Evolutionary conservation across 2,797 vertebrate species (phyloP), one percentile per base, ranked within the genome.

Genomic region (Allochrocebus solatus): DNA sequence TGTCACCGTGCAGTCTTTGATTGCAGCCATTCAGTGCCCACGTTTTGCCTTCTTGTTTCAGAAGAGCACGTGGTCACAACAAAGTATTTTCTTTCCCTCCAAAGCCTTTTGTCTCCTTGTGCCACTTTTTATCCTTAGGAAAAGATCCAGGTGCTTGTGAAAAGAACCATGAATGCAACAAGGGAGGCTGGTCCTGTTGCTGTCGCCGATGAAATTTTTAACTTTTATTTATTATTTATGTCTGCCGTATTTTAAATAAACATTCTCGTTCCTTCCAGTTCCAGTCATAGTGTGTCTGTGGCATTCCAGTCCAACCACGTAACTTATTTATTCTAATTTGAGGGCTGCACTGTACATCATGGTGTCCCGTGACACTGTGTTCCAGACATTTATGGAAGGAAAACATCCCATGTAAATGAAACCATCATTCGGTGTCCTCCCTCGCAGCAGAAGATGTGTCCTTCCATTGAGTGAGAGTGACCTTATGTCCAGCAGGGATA

Each of bases 371-470:
- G 97, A 97, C 96, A 36, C 5, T 96, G 95, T 95, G 96, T 98
- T 94, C 95, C 97, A 96, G 97, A 96, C 96, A 94, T 97, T 97
- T 98, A 96, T 96, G 97, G 93, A 98, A 97, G 90, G 95, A 97
- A 95, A 14, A 93, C 96, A 95, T 97, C 97, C 57, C 91, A 91
- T 97, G 86, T 91, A 98, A 98, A 97, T 97, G 92, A 97, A 98
- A 79, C 85, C n/a, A 92, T 98, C 97, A 26, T 8, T 46, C 70
- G 4, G 28, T 19, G 24, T 4, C 33, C 21, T 26, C 28, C 4
- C 1, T 22, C 28, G 43, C 19, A 26, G 84, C 41, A 82, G 64
- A 79, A 76, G 57, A 26, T 9, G 39, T 86, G 50, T 70, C 92
- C 84, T 85, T 80, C 43, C n/a, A 1, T 2, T 24, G 67, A 94